Conservation (phyloP, 1,140 invertebrate species). For the Cyphomyrmex costatus region DNA sequence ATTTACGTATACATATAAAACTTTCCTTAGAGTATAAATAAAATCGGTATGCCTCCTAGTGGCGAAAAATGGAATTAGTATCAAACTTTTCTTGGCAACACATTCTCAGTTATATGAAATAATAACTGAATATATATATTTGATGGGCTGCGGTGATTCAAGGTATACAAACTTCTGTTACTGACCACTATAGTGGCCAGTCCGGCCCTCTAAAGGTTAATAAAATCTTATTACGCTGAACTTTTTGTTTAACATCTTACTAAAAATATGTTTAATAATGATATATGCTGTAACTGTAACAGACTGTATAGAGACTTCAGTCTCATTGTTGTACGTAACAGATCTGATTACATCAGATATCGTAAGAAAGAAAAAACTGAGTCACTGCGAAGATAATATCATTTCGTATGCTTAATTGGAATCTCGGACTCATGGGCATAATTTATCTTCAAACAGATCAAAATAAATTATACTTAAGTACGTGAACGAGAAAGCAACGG, state of each 20-base stretch:
- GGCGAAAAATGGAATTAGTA: too few species aligned
- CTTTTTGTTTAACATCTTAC: not conserved
- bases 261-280: slow-evolving; percentile 8
- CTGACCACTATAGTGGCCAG: too few species aligned
- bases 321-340: not conserved
- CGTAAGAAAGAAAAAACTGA: slow-evolving; percentile 25
- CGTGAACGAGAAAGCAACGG: not conserved
- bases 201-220: too few species aligned
- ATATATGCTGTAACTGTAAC: not conserved
- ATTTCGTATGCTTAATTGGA: slow-evolving; percentile 19
- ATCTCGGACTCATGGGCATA: not conserved
- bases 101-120: too few species aligned
- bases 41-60: too few species aligned
- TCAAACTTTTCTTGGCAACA: too few species aligned
- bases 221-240: not conserved
- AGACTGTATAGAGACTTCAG: too few species aligned
- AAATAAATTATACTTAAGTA: slow-evolving; percentile 17
- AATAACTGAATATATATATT: too few species aligned
- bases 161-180: too few species aligned
- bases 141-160: too few species aligned
- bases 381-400: slow-evolving; percentile 30
- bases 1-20: too few species aligned
- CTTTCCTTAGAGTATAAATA: too few species aligned
- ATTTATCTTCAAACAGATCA: not conserved
- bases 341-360: slow-evolving; percentile 29